Percentiles rank a stretch among this genome's conserved stretches.
These are phyloP conservation scores for Erebia aethiops DNA, from an alignment of 2,888 invertebrate genomes.

Conservation along the genomic window DNA sequence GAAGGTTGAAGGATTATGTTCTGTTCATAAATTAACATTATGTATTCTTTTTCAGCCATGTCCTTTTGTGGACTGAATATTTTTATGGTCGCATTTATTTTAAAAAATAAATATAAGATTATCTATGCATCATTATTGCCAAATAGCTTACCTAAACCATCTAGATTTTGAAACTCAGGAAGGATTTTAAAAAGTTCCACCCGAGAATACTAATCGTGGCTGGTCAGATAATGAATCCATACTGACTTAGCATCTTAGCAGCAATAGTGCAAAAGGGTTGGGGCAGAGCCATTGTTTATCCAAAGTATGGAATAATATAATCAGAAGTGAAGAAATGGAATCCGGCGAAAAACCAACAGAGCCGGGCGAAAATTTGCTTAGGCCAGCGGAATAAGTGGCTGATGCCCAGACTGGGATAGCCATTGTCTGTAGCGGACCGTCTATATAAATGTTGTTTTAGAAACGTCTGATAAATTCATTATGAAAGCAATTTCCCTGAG, in stretches of 20 bases:
- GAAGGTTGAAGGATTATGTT: not conserved
- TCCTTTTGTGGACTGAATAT: too few relatives aligned
- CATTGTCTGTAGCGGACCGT: conserved; percentile 64
- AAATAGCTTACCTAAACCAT: too few relatives aligned
- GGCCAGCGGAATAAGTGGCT: conserved; percentile 80
- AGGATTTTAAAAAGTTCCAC: too few relatives aligned
- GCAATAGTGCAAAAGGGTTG: conserved; percentile 81
- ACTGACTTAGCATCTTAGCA: conserved; percentile 49
- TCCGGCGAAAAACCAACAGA: conserved; percentile 80
- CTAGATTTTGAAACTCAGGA: too few relatives aligned
- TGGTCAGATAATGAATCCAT: conserved; percentile 46
- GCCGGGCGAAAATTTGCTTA: conserved; percentile 81
- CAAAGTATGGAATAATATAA: conserved; percentile 83
- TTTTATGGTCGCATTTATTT: too few relatives aligned
- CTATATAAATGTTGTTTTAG: conserved; percentile 50
- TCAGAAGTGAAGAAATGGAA: conserved; percentile 83
- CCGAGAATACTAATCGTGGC: too few relatives aligned
- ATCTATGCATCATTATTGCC: too few relatives aligned
- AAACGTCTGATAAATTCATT: conserved; percentile 29
- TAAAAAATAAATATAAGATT: too few relatives aligned
- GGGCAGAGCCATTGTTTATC: conserved; percentile 73
- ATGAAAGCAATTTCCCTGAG: conserved; percentile 27
- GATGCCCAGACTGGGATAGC: conserved; percentile 62
- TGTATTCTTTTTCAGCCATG: too few relatives aligned
- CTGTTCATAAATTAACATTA: too few relatives aligned